Base-by-base conservation (phyloP, 2,113 vertebrate species). In the Gasterosteus nipponicus region DNA sequence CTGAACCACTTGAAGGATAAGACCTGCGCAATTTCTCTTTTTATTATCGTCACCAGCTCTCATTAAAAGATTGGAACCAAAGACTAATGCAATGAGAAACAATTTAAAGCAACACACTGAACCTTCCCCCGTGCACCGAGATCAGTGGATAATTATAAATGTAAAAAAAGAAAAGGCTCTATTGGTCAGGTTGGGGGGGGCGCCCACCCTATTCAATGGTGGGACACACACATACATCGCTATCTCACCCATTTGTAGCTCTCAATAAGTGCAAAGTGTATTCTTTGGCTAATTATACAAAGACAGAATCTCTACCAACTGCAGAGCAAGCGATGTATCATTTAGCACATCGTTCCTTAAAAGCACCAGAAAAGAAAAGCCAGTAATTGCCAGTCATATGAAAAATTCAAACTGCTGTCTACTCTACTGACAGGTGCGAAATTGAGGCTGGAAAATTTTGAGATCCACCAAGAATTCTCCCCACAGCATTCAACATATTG, bases 211-310 rank as follows among this genome's bases (percentile, higher is more conserved):
- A 38, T 38, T 38, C 3, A 38, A 38, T 7, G 35, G 5, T 38
- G 7, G 35, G 35, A 6, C 35, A 38, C 5, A 38, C 35, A 7
- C 35, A 33, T 38, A 38, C 35, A 38, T 7, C 1, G 35, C 4
- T 6, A 38, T 38, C 6, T 41, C 14, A 38, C 11, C 5, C 16
- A 18, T 79, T 75, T 69, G 51, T 1, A 64, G 54, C 9, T 53
- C 56, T 75, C 64, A 73, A 8, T 77, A 44, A 57, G 75, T n/a
- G 42, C 58, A 69, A 56, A 82, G 83, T 83, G 83, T 69, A 62
- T 44, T 69, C 19, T 75, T 67, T 65, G 71, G 82, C 62, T 85
- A 82, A 87, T 90, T 87, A 76, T 54, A 80, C 41, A 47, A 53
- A 59, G 39, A 42, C 57, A 33, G 47, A 83, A 76, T 54, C 14